Conservation (phyloP, 1,140 invertebrate genomes). For the Cydia pomonella region DNA sequence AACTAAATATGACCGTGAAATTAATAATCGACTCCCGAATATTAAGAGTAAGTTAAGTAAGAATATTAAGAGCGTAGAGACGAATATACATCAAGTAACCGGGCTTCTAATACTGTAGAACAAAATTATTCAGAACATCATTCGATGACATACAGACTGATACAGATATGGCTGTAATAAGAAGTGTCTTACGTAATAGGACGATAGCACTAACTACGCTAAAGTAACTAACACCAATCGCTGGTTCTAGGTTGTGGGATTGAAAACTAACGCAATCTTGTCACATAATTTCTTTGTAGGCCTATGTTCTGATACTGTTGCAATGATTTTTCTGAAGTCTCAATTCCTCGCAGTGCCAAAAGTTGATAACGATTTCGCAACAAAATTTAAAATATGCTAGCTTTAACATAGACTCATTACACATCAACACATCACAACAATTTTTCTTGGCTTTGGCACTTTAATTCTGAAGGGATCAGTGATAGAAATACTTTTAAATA, state of each 20-base stretch:
- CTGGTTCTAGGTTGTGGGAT: slow-evolving; percentile 55
- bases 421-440: no score
- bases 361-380: neutral
- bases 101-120: neutral
- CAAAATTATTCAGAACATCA: neutral
- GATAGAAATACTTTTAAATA: neutral
- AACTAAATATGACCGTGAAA: neutral
- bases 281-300: slow-evolving; percentile 58
- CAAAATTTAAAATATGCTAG: neutral
- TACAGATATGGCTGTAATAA: neutral
- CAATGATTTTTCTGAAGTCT: neutral
- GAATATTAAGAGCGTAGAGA: neutral
- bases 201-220: slow-evolving; percentile 49
- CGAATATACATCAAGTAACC: neutral
- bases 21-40: neutral
- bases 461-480: neutral
- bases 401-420: neutral
- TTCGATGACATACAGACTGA: neutral
- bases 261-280: slow-evolving; percentile 52
- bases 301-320: slow-evolving; percentile 44
- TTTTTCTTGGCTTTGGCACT: slow-evolving; percentile 5
- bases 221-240: slow-evolving; percentile 66
- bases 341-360: neutral
- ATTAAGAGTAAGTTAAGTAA: neutral
- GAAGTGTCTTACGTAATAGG: slow-evolving; percentile 37